Evolutionary conservation across 2,797 vertebrate genomes (phyloP).

Genomic region (Myripristis jacobus): DNA sequence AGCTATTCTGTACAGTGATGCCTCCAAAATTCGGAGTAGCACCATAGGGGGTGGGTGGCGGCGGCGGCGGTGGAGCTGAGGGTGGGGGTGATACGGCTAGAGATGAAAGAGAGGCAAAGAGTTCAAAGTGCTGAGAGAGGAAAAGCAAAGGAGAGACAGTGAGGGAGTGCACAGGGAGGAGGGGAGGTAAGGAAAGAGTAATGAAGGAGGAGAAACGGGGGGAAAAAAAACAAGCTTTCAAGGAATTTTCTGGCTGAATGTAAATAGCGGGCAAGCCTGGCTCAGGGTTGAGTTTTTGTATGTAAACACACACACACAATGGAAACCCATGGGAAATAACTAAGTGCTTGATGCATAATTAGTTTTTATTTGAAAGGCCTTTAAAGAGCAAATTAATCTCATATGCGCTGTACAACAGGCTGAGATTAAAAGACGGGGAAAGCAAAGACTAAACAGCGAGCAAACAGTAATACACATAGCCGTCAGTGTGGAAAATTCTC

Average conservation of each 20-base stretch:
- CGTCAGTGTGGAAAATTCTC: constrained; percentile 17
- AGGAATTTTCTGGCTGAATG: constrained; percentile 53
- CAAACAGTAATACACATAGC: constrained; percentile 1
- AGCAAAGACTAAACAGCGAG: not conserved
- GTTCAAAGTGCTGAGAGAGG: constrained; percentile 66
- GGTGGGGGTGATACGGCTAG: constrained; percentile 44
- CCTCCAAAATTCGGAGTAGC: constrained; percentile 32
- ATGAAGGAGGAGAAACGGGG: constrained; percentile 44
- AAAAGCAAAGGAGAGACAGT: constrained; percentile 38
- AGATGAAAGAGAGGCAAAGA: constrained; percentile 74
- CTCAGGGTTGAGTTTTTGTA: constrained; percentile 39
- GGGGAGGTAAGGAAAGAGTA: constrained; percentile 37
- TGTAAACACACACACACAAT: constrained; percentile 59
- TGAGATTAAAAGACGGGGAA: constrained; percentile 22
- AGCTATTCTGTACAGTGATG: not conserved
- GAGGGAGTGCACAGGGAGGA: constrained; percentile 31
- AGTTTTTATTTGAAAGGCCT: constrained; percentile 59
- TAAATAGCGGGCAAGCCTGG: constrained; percentile 44
- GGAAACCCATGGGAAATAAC: constrained; percentile 59
- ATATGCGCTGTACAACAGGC: constrained; percentile 31
- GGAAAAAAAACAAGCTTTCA: constrained; percentile 62
- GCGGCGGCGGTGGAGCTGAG: constrained; percentile 26
- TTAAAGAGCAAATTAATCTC: constrained; percentile 64
- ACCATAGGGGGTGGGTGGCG: constrained; percentile 55
- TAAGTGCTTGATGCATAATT: constrained; percentile 71